Evolutionary conservation across 2,888 invertebrate species (phyloP).

Genomic region (Brachylomia viminalis): DNA sequence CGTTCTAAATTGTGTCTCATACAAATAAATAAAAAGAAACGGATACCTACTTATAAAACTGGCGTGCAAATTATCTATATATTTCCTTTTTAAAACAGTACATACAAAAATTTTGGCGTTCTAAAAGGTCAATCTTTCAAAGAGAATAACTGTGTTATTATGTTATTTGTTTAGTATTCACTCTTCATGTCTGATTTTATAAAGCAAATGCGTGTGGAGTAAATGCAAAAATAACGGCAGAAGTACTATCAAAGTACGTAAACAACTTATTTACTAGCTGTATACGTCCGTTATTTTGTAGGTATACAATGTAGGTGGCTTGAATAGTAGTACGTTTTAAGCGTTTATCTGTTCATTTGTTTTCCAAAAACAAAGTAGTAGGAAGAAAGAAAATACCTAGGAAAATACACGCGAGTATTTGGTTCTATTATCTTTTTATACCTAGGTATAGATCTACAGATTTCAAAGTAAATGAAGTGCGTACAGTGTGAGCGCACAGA

Average conservation of each 20-base stretch:
- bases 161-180: slow-evolving; percentile 1
- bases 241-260: slow-evolving; percentile 11
- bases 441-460: neutral
- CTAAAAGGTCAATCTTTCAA: slow-evolving; percentile 4
- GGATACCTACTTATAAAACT: neutral
- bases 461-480: slow-evolving; percentile 18
- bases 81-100: slow-evolving; percentile 5
- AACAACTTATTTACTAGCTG: slow-evolving; percentile 2
- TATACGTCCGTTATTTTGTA: slow-evolving; percentile 4
- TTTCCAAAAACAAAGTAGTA: neutral
- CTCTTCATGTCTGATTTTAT: slow-evolving; percentile 16
- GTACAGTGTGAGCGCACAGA: slow-evolving; percentile 30
- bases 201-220: slow-evolving; percentile 19
- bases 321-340: neutral
- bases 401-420: neutral
- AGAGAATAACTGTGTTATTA: slow-evolving; percentile 10
- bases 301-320: neutral
- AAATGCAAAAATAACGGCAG: slow-evolving; percentile 16
- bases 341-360: neutral
- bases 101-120: neutral
- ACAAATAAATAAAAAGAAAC: slow-evolving; percentile 15
- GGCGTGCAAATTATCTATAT: neutral
- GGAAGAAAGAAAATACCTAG: neutral
- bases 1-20: slow-evolving; percentile 19
- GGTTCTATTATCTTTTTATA: neutral